Base-by-base conservation (phyloP, 2,797 vertebrate species). In the Ptychobarbus kaznakovi region DNA sequence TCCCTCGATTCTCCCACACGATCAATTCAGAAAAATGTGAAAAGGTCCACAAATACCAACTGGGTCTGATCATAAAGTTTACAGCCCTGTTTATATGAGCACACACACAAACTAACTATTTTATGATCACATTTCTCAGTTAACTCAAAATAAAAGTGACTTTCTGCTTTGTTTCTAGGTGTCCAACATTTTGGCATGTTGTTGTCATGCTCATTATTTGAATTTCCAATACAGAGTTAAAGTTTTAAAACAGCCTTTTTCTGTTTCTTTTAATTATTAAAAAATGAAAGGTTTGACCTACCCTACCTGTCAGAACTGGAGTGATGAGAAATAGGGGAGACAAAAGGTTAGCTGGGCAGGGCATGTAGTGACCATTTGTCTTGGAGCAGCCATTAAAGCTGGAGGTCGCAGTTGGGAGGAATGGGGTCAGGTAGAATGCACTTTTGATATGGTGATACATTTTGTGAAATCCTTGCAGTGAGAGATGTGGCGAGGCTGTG, bases 391-490 rank as follows among this genome's bases (percentile, higher is more conserved):
- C 91, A 93, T 83, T 95, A 94, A 96, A 95, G 94, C 92, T 90
- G 80, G 83, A 89, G 94, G 94, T 95, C 95, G 92, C 53, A 88
- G 18, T 90, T 38, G 72, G 81, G 83, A 92, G 93, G 86, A 89
- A 88, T 90, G 90, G 93, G 94, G 95, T 96, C 94, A 92, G 94
- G 93, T 91, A 93, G 94, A 92, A 95, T 94, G 94, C 94, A 95
- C 92, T 93, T 92, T 91, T 92, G 93, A 92, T 90, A 92, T 94
- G 94, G 92, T 94, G 93, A 94, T 95, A 93, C 89, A 91, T 93
- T 93, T 94, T 91, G 93, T 91, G 89, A 92, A 94, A 94, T 90
- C 83, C 87, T 94, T 92, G 92, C 93, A 94, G 89, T 92, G 92
- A 90, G 88, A 91, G 90, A 91, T 91, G 85, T 38, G 84, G 53